Conservation (phyloP, 2,888 invertebrate genomes). For the Eueremaeus valkanovi region DNA sequence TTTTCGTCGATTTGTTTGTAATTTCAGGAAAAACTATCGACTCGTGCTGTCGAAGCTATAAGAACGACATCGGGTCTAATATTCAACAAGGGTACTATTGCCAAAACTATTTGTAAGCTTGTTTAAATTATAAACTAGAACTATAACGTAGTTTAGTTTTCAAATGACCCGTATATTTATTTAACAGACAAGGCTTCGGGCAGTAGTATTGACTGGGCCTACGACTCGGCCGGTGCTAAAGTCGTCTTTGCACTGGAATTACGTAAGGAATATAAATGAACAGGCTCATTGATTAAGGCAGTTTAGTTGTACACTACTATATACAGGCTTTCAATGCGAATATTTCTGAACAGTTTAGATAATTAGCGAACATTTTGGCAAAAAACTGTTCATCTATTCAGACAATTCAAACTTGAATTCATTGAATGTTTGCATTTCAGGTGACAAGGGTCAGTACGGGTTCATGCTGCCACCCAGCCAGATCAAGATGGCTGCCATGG, state of each 20-base stretch:
- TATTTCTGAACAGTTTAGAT: neutral
- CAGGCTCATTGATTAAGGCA: too few species aligned
- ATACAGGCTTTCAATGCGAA: neutral
- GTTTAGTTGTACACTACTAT: too few species aligned
- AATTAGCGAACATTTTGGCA: neutral
- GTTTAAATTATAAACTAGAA: neutral
- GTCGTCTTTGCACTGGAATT: slow-evolving; percentile 8
- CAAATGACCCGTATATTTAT: neutral
- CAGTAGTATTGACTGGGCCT: slow-evolving; percentile 25
- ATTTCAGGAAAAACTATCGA: slow-evolving; percentile 7
- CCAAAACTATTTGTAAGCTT: slow-evolving; percentile 31
- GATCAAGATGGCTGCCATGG: neutral
- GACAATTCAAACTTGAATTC: too few species aligned
- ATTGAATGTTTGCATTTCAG: too few species aligned
- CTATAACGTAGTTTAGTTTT: neutral
- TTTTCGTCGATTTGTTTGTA: neutral
- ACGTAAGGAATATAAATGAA: neutral
- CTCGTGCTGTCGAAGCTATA: slow-evolving; percentile 21
- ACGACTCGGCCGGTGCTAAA: neutral
- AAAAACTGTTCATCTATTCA: too few species aligned
- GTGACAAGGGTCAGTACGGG: slow-evolving; percentile 7
- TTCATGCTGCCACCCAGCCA: slow-evolving; percentile 19
- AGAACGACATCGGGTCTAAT: neutral
- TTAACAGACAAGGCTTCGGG: slow-evolving; percentile 1
- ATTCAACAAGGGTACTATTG: slow-evolving; percentile 35